A percentile compares a stretch with the other conserved stretches of the same genome.
phyloP scores from a whole-genome alignment of 2,797 vertebrate species.

The Acipenser oxyrinchus region DNA sequence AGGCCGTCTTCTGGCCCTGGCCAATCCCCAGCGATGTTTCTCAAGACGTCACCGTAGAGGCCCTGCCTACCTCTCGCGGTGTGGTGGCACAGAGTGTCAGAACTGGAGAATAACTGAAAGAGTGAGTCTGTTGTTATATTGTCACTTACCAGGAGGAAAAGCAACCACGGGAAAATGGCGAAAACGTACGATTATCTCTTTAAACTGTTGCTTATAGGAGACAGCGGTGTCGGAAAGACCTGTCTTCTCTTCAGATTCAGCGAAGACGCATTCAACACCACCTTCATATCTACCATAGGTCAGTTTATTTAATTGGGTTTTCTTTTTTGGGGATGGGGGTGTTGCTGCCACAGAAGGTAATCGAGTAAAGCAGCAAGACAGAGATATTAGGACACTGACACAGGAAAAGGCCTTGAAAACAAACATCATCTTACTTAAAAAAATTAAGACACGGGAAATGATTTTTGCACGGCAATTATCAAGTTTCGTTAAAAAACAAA shows the following conservation, averaged over 20 bases:
- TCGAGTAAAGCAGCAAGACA: slow-evolving; percentile 7
- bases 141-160: slow-evolving; percentile 30
- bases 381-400: neutral
- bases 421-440: slow-evolving; percentile 1
- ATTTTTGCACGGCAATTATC: slow-evolving; percentile 10
- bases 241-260: slow-evolving; percentile 93
- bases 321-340: slow-evolving; percentile 21
- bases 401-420: slow-evolving; percentile 11
- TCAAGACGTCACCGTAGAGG: slow-evolving; percentile 39
- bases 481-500: slow-evolving; percentile 12
- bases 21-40: neutral
- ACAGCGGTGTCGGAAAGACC: slow-evolving; percentile 95
- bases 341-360: slow-evolving; percentile 12
- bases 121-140: slow-evolving; percentile 19
- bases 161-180: slow-evolving; percentile 69
- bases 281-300: slow-evolving; percentile 98
- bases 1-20: neutral
- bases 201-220: slow-evolving; percentile 92
- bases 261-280: slow-evolving; percentile 95
- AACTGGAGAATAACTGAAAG: slow-evolving; percentile 24
- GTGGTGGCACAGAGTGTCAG: slow-evolving; percentile 27
- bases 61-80: slow-evolving; percentile 20
- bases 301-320: slow-evolving; percentile 41
- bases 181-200: slow-evolving; percentile 97
- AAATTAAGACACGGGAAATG: slow-evolving; percentile 10